These are phyloP conservation scores for Toxotes lorentzi DNA, from an alignment of 2,797 vertebrate species.

Conservation along the genomic window DNA sequence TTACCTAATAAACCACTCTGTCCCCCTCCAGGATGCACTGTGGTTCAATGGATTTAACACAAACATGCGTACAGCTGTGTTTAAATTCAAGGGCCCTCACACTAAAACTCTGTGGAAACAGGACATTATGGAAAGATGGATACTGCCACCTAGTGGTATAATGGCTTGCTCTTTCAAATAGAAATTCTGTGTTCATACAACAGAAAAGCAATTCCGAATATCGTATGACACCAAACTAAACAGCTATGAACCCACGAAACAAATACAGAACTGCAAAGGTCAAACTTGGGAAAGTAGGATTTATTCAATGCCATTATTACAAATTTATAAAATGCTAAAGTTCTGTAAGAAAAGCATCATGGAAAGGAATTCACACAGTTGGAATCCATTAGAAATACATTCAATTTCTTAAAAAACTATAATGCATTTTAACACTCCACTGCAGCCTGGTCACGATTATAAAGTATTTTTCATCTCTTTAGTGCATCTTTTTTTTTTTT, in stretches of 20 bases:
- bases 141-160: conserved; percentile 65
- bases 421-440: conserved; percentile 67
- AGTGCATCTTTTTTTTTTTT: conserved; percentile 64
- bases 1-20: conserved; percentile 61
- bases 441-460: conserved; percentile 61
- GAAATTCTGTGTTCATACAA: background rate
- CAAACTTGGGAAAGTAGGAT: conserved; percentile 77
- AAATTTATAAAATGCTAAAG: conserved; percentile 83
- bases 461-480: conserved; percentile 54
- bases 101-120: background rate
- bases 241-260: background rate
- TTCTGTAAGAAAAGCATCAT: conserved; percentile 75
- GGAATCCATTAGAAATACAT: conserved; percentile 84
- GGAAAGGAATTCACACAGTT: conserved; percentile 69
- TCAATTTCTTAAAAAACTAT: conserved; percentile 81
- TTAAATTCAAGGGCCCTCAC: conserved; percentile 48
- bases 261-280: conserved; percentile 12
- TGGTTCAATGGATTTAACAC: conserved; percentile 77
- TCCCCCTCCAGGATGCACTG: conserved; percentile 54
- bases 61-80: conserved; percentile 64
- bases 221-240: background rate
- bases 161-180: background rate
- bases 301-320: conserved; percentile 84
- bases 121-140: background rate
- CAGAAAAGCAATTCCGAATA: background rate